A percentile compares a stretch with the other conserved stretches of the same genome.
phyloP scores from a whole-genome alignment of 1,140 invertebrate species.

The Phymorhynchus buccinoides region DNA sequence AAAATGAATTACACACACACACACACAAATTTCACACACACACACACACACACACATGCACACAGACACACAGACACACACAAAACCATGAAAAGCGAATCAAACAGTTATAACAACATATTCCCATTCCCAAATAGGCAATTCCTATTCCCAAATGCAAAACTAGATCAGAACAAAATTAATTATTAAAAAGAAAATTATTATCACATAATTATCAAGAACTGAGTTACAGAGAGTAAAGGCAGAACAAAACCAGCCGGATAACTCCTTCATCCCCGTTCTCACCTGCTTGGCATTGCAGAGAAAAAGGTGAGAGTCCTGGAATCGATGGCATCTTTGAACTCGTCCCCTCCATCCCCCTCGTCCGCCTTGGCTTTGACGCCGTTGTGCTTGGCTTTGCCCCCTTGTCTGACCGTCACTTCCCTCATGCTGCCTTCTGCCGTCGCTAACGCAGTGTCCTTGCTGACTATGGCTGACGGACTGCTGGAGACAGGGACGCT shows the following conservation, averaged over 20 bases:
- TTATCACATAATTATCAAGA: no score
- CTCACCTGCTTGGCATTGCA: constrained; percentile 59
- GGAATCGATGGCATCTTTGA: constrained; percentile 65
- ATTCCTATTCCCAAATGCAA: no score
- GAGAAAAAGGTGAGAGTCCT: constrained; percentile 66
- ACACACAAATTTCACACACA: no score
- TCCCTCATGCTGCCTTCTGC: neutral
- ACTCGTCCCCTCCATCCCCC: constrained; percentile 45
- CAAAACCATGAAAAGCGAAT: no score
- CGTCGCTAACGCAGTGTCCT: neutral
- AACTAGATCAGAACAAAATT: no score
- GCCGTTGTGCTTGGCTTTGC: neutral
- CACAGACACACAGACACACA: no score
- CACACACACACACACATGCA: no score
- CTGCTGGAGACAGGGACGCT: neutral
- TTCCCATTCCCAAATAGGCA: no score
- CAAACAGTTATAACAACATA: no score
- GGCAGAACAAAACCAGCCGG: no score
- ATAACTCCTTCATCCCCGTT: neutral
- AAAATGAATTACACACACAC: no score
- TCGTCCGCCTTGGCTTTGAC: neutral
- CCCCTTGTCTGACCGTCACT: neutral
- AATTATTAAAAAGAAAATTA: no score
- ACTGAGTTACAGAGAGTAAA: neutral
- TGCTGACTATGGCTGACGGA: neutral